These are phyloP conservation scores for Alectura lathami DNA, from an alignment of 2,113 vertebrate species.

Conservation along the genomic window DNA sequence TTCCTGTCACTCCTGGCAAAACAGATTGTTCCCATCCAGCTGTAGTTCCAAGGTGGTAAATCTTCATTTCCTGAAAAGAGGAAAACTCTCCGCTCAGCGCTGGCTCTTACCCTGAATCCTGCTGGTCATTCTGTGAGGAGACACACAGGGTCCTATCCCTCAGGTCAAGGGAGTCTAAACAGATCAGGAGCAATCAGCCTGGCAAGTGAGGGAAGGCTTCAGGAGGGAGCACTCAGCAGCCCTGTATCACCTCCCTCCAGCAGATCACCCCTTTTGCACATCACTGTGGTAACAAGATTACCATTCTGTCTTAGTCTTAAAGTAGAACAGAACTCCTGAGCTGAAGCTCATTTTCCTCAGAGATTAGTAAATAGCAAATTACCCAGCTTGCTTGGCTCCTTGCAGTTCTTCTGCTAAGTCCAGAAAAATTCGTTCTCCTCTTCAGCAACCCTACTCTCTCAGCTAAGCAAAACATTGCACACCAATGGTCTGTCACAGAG, in stretches of 20 bases:
- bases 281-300: background rate
- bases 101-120: background rate
- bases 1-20: background rate
- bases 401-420: background rate
- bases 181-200: background rate
- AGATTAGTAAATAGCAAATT: background rate
- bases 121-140: background rate
- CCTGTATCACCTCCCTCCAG: background rate
- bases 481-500: background rate
- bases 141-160: background rate
- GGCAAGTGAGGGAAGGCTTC: background rate
- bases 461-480: background rate
- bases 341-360: background rate
- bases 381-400: background rate
- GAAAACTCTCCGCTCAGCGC: background rate
- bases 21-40: background rate
- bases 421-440: slow-evolving; percentile 20
- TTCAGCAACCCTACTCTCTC: background rate
- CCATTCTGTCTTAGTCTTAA: background rate
- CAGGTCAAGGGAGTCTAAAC: background rate
- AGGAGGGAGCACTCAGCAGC: background rate
- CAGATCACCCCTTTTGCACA: background rate
- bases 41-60: background rate
- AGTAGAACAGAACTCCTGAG: background rate
- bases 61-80: slow-evolving; percentile 26